These are phyloP conservation scores for Seira ritae DNA, from an alignment of 2,888 invertebrate genomes.

Conservation along the genomic window DNA sequence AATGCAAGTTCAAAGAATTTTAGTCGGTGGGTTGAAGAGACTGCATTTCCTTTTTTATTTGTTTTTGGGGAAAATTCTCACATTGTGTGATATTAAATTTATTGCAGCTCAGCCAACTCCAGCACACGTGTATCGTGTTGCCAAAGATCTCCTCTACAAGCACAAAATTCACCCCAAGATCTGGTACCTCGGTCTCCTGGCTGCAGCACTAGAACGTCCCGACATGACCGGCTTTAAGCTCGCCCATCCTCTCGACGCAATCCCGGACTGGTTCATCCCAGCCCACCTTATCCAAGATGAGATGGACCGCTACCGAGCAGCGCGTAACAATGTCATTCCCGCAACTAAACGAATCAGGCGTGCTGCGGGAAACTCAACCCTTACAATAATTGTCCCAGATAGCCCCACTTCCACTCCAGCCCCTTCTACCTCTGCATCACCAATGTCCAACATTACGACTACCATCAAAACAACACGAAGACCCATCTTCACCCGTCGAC, in stretches of 20 bases:
- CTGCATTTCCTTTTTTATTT: too few species aligned
- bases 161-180: slow-evolving; percentile 50
- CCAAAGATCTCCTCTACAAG: slow-evolving; percentile 20
- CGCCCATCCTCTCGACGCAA: slow-evolving; percentile 54
- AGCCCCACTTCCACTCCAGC: not conserved
- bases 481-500: slow-evolving; percentile 25
- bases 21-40: slow-evolving; percentile 44
- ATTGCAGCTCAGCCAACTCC: slow-evolving; percentile 17
- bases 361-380: slow-evolving; percentile 5
- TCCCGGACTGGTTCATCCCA: slow-evolving; percentile 59
- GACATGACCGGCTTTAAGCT: slow-evolving; percentile 55
- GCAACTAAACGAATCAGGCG: slow-evolving; percentile 31
- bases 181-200: slow-evolving; percentile 53
- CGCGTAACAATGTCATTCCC: not conserved
- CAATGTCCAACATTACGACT: slow-evolving; percentile 7
- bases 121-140: slow-evolving; percentile 37
- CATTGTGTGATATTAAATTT: not conserved
- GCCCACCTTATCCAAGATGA: slow-evolving; percentile 56
- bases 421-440: slow-evolving; percentile 36
- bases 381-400: slow-evolving; percentile 11
- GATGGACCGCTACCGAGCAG: slow-evolving; percentile 35
- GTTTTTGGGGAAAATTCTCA: not conserved
- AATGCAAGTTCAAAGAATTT: slow-evolving; percentile 46
- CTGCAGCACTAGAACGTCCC: slow-evolving; percentile 28
- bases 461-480: not conserved